phyloP scores from a whole-genome alignment of 2,888 invertebrate species.

The Eumacrocentrus americanus region DNA sequence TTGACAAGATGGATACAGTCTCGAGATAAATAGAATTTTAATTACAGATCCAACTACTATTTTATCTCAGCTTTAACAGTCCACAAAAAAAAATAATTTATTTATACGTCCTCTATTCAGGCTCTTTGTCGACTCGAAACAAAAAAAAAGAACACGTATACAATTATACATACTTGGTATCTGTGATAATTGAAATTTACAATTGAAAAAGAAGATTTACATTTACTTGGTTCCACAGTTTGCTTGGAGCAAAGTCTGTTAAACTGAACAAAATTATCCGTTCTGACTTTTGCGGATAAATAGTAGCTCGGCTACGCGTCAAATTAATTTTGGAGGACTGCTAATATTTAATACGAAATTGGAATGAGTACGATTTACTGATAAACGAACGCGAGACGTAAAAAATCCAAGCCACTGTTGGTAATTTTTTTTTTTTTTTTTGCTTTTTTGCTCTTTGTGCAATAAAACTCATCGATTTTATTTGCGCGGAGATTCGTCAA shows the following conservation, averaged over 20 bases:
- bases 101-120: background rate
- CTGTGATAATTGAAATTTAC: no score
- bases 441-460: slow-evolving; percentile 28
- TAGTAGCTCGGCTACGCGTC: no score
- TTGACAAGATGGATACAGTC: slow-evolving; percentile 47
- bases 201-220: background rate
- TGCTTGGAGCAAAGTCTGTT: background rate
- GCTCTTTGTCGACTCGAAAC: background rate
- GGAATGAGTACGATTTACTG: slow-evolving; percentile 38
- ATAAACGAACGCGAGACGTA: slow-evolving; percentile 28
- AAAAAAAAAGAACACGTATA: no score
- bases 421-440: slow-evolving; percentile 35
- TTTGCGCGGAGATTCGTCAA: slow-evolving; percentile 44
- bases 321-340: no score
- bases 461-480: slow-evolving; percentile 26
- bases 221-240: background rate
- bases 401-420: slow-evolving; percentile 41
- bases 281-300: slow-evolving; percentile 5
- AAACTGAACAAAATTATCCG: background rate
- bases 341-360: slow-evolving; percentile 26
- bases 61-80: slow-evolving; percentile 28
- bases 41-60: slow-evolving; percentile 31
- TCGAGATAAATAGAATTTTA: slow-evolving; percentile 41
- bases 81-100: slow-evolving; percentile 14
- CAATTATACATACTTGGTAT: no score